These are phyloP conservation scores for Folsomia manolachei DNA, from an alignment of 2,888 invertebrate genomes.

Conservation along the genomic window DNA sequence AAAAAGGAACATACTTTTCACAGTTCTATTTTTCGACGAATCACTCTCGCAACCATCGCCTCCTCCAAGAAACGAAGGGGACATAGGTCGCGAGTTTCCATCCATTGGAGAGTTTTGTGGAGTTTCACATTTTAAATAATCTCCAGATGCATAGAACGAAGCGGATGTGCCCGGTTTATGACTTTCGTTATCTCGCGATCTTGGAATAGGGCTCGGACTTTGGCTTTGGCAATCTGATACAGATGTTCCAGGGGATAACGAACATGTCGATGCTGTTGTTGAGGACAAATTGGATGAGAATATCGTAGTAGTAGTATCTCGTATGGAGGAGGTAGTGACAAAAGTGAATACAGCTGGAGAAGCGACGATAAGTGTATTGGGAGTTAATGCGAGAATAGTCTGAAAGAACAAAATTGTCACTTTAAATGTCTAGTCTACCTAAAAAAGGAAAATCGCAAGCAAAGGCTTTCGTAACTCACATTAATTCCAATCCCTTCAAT, in stretches of 20 bases:
- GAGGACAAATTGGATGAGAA: constrained; percentile 37
- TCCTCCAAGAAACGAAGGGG: constrained; percentile 26
- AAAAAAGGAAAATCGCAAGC: neutral
- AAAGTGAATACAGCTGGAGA: constrained; percentile 44
- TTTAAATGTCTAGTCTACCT: constrained; percentile 1
- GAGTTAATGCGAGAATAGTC: constrained; percentile 39
- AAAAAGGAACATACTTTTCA: constrained; percentile 38
- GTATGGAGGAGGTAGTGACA: constrained; percentile 41
- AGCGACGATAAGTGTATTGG: constrained; percentile 34
- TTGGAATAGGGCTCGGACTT: constrained; percentile 31
- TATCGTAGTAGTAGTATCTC: constrained; percentile 44
- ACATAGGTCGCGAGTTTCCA: constrained; percentile 43
- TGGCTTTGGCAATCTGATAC: constrained; percentile 28
- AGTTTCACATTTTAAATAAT: constrained; percentile 39
- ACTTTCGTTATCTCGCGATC: constrained; percentile 3
- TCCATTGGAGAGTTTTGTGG: constrained; percentile 46
- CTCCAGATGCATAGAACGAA: neutral
- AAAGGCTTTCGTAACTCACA: constrained; percentile 26
- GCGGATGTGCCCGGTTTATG: constrained; percentile 15
- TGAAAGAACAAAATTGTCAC: constrained; percentile 14
- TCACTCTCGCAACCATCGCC: constrained; percentile 7
- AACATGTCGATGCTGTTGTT: constrained; percentile 39
- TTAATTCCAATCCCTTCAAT: constrained; percentile 69
- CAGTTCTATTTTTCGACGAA: constrained; percentile 23
- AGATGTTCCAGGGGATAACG: constrained; percentile 35